A percentile compares a stretch with the other conserved stretches of the same genome.
These are phyloP conservation scores for Rostratula benghalensis DNA, from an alignment of 2,113 vertebrate species.

Conservation along the genomic window DNA sequence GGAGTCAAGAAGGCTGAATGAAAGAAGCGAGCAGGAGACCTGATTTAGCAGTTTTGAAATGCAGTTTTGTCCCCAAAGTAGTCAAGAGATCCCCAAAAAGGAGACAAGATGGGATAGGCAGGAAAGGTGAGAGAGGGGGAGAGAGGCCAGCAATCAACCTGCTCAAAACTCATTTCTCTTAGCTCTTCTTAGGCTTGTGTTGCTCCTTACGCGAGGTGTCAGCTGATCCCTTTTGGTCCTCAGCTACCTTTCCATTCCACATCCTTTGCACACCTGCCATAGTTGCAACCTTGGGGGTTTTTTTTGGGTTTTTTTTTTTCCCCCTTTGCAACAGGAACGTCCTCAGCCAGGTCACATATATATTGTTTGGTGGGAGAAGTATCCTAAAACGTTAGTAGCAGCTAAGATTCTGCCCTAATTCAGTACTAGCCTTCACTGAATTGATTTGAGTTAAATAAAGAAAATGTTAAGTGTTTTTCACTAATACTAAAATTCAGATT, in stretches of 20 bases:
- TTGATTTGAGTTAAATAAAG: neutral
- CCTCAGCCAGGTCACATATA: neutral
- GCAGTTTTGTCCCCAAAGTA: neutral
- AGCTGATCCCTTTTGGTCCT: neutral
- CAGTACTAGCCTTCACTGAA: neutral
- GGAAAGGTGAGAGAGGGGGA: neutral
- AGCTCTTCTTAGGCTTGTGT: neutral
- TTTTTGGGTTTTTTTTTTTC: neutral
- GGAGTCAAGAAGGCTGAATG: neutral
- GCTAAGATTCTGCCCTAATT: neutral
- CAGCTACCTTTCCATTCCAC: neutral
- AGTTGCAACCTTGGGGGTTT: neutral
- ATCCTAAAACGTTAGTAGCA: neutral
- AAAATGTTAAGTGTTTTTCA: neutral
- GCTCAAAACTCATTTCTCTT: neutral
- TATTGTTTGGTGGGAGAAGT: neutral
- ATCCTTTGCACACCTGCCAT: neutral
- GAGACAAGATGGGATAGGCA: neutral
- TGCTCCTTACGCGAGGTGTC: neutral
- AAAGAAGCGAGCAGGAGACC: neutral
- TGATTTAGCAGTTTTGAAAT: neutral
- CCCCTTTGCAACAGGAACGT: neutral
- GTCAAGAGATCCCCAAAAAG: neutral
- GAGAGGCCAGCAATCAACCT: neutral
- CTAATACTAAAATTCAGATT: neutral